Base-by-base conservation (phyloP, 2,797 vertebrate genomes). In the Adelosebastes latens region DNA sequence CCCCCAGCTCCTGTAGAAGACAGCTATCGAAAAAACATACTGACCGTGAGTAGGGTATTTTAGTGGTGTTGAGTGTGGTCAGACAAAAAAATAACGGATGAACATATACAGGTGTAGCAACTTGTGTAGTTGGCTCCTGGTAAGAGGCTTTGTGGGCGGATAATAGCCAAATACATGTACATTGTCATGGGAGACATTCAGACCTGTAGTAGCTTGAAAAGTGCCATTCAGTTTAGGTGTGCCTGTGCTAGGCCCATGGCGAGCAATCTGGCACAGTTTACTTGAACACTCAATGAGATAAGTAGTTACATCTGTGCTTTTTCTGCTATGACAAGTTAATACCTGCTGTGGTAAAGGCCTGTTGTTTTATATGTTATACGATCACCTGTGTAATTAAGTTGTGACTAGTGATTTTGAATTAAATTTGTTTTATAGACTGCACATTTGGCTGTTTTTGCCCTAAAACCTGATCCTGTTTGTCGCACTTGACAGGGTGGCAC, bases 1-100 rank as follows among this genome's bases (percentile, higher is more conserved):
- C 98, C 98, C 9, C 89, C 74, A 0, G 95, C 97, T 25, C 92
- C 87, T 12, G 86, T 95, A 0, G 97, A 99, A 13, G 95, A 97
- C 10, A 88, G 87, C 58, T 98, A 97, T 90, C 94, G 78, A 42
- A 93, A 78, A 72, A 96, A 72, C 82, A 68, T 53, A 0, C 94
- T 97, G 52, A 90, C 79, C 0, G 96, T 96, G 86, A 94, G 95
- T 95, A 82, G 72, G 71, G 79, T 76, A 80, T 36, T 78, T 81
- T 59, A 88, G 46, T 79, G 55, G 12, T 59, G 61, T 18, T 64
- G n/a, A 64, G 59, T 14, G 16, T 6, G 56, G 9, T 42, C 14
- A 5, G 52, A 25, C 10, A 24, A 11, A 6, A 56, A 42, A 10
- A 16, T 46, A 13, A 25, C 34, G 4, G 49, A 27, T 24, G 27